phyloP scores from a whole-genome alignment of 2,888 invertebrate genomes.

The Therioaphis trifolii region DNA sequence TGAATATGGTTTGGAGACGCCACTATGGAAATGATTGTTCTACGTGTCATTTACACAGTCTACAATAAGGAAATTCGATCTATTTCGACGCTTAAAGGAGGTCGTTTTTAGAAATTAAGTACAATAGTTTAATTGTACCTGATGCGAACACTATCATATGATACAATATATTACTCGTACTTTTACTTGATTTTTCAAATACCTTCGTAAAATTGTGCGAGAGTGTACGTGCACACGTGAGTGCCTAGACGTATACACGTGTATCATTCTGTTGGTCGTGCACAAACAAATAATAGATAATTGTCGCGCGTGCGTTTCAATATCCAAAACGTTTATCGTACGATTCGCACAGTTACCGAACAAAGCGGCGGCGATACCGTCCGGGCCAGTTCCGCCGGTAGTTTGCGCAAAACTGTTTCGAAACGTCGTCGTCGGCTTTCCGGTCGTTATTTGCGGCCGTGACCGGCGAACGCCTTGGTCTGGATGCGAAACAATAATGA shows the following conservation, averaged over 20 bases:
- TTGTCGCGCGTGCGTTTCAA: constrained; percentile 34
- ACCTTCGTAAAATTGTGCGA: too few relatives aligned
- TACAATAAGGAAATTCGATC: too few relatives aligned
- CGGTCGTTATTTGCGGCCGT: constrained; percentile 46
- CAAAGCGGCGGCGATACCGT: constrained; percentile 1
- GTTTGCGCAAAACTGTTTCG: constrained; percentile 53
- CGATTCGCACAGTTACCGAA: constrained; percentile 40
- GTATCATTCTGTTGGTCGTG: not conserved
- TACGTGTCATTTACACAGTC: too few relatives aligned
- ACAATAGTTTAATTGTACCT: too few relatives aligned
- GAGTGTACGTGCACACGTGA: too few relatives aligned
- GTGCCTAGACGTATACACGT: not conserved
- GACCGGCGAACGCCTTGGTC: constrained; percentile 4
- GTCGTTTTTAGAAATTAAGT: too few relatives aligned
- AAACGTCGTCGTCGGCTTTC: constrained; percentile 17
- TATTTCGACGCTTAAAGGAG: too few relatives aligned
- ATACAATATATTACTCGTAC: too few relatives aligned
- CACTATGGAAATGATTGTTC: too few relatives aligned
- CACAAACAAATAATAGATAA: not conserved
- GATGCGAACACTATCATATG: too few relatives aligned
- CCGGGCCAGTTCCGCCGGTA: not conserved
- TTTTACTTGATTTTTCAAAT: too few relatives aligned
- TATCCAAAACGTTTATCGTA: constrained; percentile 10
- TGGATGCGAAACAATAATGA: not conserved
- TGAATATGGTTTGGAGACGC: too few relatives aligned